Conservation (phyloP, 2,113 vertebrate species). For the Tragulus kanchil region DNA sequence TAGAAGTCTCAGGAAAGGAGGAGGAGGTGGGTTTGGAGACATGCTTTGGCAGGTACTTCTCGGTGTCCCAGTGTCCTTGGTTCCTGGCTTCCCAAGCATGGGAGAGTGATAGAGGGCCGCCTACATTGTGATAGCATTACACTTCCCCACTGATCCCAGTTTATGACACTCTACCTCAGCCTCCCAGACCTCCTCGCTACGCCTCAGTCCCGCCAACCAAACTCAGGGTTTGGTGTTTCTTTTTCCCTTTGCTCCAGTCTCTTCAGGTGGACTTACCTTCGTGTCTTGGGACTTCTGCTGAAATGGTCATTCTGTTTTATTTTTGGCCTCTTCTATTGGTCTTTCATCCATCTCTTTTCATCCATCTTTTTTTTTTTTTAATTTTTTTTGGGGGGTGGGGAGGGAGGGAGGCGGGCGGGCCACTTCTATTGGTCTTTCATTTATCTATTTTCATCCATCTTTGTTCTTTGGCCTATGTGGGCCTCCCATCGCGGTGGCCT, state of each 20-base stretch:
- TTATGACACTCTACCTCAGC: neutral
- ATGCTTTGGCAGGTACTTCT: neutral
- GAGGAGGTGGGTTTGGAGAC: neutral
- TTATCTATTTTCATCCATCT: too few species aligned
- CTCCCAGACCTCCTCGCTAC: neutral
- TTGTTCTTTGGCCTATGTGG: too few species aligned
- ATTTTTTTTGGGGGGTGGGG: too few species aligned
- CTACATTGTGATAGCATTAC: neutral
- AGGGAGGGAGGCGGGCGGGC: too few species aligned
- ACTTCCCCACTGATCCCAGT: neutral
- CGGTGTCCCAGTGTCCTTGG: neutral
- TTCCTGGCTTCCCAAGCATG: neutral
- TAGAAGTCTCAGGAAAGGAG: neutral
- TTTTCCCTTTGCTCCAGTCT: neutral
- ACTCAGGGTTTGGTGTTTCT: neutral
- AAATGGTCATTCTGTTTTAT: neutral
- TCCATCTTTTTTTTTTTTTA: too few species aligned
- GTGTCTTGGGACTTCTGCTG: neutral
- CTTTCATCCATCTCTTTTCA: too few species aligned
- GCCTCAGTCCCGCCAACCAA: neutral
- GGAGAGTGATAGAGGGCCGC: neutral
- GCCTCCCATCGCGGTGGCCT: too few species aligned
- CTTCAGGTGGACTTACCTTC: neutral
- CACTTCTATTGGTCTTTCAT: too few species aligned
- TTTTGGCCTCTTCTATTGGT: too few species aligned